A percentile compares a stretch with the other conserved stretches of the same genome.
phyloP scores from a whole-genome alignment of 2,888 invertebrate species.

The Drosophila neotestacea region DNA sequence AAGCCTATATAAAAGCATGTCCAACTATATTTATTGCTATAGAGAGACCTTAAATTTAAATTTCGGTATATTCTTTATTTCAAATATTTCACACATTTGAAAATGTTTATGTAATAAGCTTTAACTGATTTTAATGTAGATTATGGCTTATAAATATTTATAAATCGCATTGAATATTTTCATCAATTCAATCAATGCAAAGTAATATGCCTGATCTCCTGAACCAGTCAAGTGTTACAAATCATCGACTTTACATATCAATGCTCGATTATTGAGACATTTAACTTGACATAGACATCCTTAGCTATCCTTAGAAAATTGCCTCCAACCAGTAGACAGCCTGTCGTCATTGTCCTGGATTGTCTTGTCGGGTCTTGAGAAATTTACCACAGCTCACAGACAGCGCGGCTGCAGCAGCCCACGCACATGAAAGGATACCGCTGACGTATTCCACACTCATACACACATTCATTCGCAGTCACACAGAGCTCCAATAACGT shows the following conservation, averaged over 20 bases:
- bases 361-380: constrained; percentile 34
- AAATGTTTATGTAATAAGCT: no score
- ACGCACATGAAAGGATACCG: constrained; percentile 58
- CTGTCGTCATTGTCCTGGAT: constrained; percentile 58
- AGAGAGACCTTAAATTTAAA: no score
- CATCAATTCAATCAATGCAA: constrained; percentile 13
- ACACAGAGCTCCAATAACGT: constrained; percentile 66
- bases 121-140: neutral
- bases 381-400: constrained; percentile 63
- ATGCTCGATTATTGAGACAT: constrained; percentile 42
- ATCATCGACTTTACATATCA: constrained; percentile 53
- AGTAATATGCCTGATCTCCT: constrained; percentile 27
- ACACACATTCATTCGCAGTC: constrained; percentile 15
- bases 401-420: constrained; percentile 62
- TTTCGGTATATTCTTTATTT: no score
- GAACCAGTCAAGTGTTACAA: constrained; percentile 26
- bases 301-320: constrained; percentile 25
- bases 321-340: constrained; percentile 62
- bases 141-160: neutral
- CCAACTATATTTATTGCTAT: no score
- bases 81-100: no score
- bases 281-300: neutral
- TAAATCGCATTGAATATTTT: neutral
- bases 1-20: no score
- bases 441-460: constrained; percentile 30